Percentiles rank a stretch among this genome's conserved stretches.
Evolutionary conservation across 2,888 invertebrate genomes (phyloP).

Genomic region (Mimachlamys varia): DNA sequence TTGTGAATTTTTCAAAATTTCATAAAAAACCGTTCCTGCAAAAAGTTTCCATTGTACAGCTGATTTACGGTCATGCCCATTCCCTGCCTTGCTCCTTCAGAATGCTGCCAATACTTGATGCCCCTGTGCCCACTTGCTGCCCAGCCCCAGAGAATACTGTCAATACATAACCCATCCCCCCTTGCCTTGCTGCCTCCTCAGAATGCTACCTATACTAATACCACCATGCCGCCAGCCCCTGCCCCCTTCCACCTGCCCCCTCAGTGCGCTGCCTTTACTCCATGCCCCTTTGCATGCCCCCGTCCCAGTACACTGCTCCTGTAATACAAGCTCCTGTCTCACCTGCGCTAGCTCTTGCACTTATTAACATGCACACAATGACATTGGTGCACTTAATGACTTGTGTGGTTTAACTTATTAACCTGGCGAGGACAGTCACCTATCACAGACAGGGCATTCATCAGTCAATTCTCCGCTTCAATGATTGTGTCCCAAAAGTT

Average conservation of each 20-base stretch:
- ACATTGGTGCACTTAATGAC: constrained; percentile 3
- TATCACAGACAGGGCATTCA: too few species aligned
- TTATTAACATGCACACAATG: background rate
- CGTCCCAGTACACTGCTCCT: background rate
- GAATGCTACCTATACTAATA: too few species aligned
- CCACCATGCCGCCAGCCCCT: too few species aligned
- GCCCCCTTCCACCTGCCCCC: too few species aligned
- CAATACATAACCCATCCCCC: too few species aligned
- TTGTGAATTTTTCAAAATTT: too few species aligned
- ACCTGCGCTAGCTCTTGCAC: background rate
- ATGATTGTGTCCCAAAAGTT: background rate
- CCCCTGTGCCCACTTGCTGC: too few species aligned
- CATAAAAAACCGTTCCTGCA: background rate
- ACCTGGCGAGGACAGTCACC: background rate
- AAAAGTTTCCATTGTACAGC: background rate
- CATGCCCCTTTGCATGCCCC: background rate
- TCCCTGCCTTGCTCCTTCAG: background rate
- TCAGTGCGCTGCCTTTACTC: too few species aligned
- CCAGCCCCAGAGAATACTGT: too few species aligned
- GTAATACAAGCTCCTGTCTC: background rate
- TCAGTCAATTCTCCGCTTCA: background rate
- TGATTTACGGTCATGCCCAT: too few species aligned
- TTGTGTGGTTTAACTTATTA: background rate
- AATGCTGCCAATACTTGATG: background rate
- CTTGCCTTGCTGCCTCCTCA: too few species aligned